These are phyloP conservation scores for Aphelenchoides fujianensis DNA, from an alignment of 1,140 invertebrate genomes.

Conservation along the genomic window DNA sequence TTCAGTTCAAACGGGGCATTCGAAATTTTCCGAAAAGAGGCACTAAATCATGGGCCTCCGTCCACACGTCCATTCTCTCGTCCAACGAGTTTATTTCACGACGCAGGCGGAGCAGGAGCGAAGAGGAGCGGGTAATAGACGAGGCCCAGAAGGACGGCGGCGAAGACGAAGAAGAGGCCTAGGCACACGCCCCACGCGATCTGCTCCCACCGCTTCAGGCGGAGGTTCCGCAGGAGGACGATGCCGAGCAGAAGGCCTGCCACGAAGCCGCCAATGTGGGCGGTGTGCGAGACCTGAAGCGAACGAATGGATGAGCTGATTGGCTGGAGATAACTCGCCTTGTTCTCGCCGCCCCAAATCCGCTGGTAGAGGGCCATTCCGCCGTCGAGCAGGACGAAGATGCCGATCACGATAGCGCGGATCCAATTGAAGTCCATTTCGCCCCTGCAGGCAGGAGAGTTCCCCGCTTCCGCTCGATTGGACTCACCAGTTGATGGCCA, in stretches of 20 bases:
- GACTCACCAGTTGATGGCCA: conserved; percentile 74
- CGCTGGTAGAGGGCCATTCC: conserved; percentile 68
- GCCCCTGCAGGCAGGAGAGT: no score
- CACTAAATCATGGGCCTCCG: no score
- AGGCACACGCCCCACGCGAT: conserved; percentile 91
- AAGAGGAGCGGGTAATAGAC: no score
- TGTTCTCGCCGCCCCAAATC: conserved; percentile 75
- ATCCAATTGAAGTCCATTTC: conserved; percentile 27
- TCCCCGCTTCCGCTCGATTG: no score
- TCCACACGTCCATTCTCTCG: no score
- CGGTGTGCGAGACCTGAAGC: conserved; percentile 87
- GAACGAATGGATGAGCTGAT: conserved; percentile 81
- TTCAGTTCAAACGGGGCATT: no score
- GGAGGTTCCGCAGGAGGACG: conserved; percentile 91
- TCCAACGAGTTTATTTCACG: no score
- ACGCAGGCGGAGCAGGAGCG: no score
- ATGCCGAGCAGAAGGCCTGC: conserved; percentile 85
- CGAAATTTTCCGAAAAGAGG: no score
- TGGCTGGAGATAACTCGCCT: conserved; percentile 87
- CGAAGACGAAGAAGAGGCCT: no score
- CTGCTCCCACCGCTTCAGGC: conserved; percentile 87
- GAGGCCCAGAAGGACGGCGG: no score
- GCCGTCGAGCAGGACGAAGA: conserved; percentile 84
- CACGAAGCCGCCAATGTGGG: conserved; percentile 84
- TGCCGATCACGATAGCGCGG: conserved; percentile 64